Base-by-base conservation (phyloP, 1,140 invertebrate species). In the Drosophila sproati region DNA sequence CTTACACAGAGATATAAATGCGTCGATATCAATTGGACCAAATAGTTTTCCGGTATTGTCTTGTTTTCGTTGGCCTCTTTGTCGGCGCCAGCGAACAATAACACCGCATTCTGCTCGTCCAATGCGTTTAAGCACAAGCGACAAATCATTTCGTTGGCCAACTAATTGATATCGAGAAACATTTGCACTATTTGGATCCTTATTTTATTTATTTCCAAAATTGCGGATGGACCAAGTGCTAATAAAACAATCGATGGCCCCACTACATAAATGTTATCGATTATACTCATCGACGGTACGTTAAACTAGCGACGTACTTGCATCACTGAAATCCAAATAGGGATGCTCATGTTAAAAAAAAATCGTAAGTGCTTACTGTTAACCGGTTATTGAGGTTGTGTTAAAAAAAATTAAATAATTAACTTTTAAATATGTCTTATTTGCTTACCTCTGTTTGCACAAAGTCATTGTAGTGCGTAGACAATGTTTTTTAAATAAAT, bases 1-100 rank as follows among this genome's bases (percentile, higher is more conserved):
- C 83, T 85, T 78, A 91, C 89, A 66, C 90, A 91, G 62, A 91
- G 79, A 66, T 91, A 86, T 69, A 91, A 80, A 61, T 91, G 90
- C 52, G 81, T 91, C 45, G 89, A 89, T 78, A 91, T 91, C 66
- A 91, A 66, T 74, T 91, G 82, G 50, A 91, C 78, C 80, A 89
- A 71, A 52, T 89, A 83, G 80, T 82, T 89, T 83, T 88, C 85
- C 85, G 83, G 85, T 64, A 78, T 76, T 75, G 62, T 57, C 55
- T 71, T 80, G 52, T 71, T 82, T 67, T 67, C 52, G 12, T 10
- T 69, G 52, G n/a, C 47, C 10, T 56, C 76, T 48, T 47, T 76
- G 35, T 68, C 59, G 61, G 35, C 48, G 41, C 57, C 57, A 35
- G 72, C 64, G 66, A 90, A 89, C 28, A 90, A 68, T 48, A 79